Percentiles rank a stretch among this genome's conserved stretches.
Conservation (phyloP, 2,113 vertebrate genomes). For the Tragelaphus strepsiceros region DNA sequence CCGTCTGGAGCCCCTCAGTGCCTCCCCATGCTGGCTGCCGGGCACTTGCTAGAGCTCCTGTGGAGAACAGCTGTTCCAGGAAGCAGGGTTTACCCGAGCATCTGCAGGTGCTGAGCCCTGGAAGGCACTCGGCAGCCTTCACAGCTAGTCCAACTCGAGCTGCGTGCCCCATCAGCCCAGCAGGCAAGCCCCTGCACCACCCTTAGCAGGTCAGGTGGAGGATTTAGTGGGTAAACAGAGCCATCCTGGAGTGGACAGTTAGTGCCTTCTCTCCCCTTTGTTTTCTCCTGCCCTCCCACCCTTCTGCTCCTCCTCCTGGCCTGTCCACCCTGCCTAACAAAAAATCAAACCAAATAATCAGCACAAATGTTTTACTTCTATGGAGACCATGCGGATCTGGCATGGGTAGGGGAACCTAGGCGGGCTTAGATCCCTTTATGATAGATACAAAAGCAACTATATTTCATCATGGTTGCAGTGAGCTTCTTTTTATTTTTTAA, state of each 20-base stretch:
- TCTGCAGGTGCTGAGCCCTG: constrained; percentile 56
- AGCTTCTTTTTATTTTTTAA: neutral
- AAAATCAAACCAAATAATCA: neutral
- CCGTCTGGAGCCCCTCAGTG: constrained; percentile 57
- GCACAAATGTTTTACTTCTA: neutral
- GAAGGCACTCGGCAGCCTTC: constrained; percentile 18
- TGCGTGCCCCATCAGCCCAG: constrained; percentile 22
- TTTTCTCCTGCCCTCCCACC: neutral
- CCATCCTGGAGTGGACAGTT: neutral
- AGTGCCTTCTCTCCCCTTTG: constrained; percentile 19
- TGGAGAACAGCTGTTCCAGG: constrained; percentile 63
- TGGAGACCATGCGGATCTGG: neutral
- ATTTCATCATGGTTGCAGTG: neutral
- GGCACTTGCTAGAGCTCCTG: constrained; percentile 23
- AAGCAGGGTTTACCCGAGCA: constrained; percentile 31
- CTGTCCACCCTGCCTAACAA: neutral
- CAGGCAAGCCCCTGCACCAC: neutral
- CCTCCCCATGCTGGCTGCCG: neutral
- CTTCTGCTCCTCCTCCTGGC: neutral
- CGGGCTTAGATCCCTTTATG: neutral
- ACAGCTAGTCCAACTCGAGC: constrained; percentile 25
- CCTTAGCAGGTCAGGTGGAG: neutral
- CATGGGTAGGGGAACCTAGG: no score
- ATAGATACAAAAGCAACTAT: neutral
- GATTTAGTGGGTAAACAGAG: constrained; percentile 30